Percentiles rank a stretch among this genome's conserved stretches.
Conservation (phyloP, 1,140 invertebrate species). For the Eriocheir sinensis region DNA sequence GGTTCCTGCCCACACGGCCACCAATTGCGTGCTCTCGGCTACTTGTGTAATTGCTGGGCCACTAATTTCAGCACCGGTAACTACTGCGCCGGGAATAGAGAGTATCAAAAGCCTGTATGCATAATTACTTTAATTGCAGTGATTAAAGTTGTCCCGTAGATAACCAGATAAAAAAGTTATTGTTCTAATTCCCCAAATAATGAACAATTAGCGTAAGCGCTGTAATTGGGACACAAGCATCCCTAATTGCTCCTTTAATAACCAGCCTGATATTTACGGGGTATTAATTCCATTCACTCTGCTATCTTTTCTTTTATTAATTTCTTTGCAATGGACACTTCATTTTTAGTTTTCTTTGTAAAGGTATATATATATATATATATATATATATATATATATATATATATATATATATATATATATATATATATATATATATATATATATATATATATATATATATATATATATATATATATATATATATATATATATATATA, state of each 20-base stretch:
- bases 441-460: background rate
- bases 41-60: background rate
- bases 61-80: background rate
- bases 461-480: background rate
- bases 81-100: background rate
- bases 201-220: background rate
- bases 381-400: background rate
- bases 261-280: background rate
- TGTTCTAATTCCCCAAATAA: background rate
- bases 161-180: background rate
- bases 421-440: background rate
- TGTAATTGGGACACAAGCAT: background rate
- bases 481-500: background rate
- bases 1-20: too few relatives aligned
- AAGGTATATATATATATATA: background rate
- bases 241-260: background rate
- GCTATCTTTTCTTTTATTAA: too few relatives aligned
- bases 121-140: background rate
- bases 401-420: background rate
- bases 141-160: constrained; percentile 5
- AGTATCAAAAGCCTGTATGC: background rate
- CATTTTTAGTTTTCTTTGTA: too few relatives aligned
- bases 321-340: background rate
- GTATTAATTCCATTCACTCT: too few relatives aligned
- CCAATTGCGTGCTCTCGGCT: background rate